These are phyloP conservation scores for Geotria australis DNA, from an alignment of 2,797 vertebrate species.

Conservation along the genomic window DNA sequence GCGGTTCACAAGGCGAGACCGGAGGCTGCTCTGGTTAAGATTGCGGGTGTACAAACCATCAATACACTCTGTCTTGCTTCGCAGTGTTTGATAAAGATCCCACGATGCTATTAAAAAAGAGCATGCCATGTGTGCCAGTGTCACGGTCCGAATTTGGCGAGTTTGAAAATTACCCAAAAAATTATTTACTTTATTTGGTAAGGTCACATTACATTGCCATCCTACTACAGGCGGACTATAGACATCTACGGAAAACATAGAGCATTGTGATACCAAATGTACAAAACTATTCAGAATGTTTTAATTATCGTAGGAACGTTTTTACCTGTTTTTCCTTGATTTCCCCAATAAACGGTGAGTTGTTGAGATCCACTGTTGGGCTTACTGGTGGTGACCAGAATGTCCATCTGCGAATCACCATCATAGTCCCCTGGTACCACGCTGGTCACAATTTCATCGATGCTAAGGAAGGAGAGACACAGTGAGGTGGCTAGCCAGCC, in stretches of 20 bases:
- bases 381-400: conserved; percentile 33
- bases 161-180: background rate
- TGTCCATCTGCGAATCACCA: conserved; percentile 93
- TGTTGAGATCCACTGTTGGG: conserved; percentile 4
- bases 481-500: background rate
- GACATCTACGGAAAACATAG: background rate
- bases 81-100: background rate
- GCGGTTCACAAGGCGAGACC: too few relatives aligned
- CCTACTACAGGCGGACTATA: too few relatives aligned
- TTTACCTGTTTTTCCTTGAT: conserved; percentile 7
- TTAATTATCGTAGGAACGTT: conserved; percentile 11
- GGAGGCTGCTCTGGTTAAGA: too few relatives aligned
- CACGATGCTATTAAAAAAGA: background rate
- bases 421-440: conserved; percentile 91
- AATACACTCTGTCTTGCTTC: too few relatives aligned
- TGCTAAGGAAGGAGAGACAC: conserved; percentile 7
- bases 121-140: background rate
- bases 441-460: conserved; percentile 29
- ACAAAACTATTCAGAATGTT: conserved; percentile 35
- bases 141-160: background rate
- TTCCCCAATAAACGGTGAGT: conserved; percentile 55
- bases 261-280: background rate
- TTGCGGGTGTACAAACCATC: too few relatives aligned
- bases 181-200: background rate
- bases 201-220: too few relatives aligned